Evolutionary conservation across 2,888 invertebrate genomes (phyloP).

Genomic region (Philereme vetulata): DNA sequence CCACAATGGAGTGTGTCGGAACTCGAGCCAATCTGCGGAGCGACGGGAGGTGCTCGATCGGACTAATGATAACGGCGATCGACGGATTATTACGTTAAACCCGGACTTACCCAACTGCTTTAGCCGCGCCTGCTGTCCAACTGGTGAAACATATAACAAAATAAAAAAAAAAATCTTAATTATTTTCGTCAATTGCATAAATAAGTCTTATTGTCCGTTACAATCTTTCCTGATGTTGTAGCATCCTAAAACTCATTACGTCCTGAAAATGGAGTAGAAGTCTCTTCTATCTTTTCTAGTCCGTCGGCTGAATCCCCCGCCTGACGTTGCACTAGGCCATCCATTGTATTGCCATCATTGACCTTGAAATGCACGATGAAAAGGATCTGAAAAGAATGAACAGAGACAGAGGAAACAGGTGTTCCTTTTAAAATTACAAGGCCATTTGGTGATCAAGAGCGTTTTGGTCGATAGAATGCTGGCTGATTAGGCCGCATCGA

Average conservation of each 20-base stretch:
- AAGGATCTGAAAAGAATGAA: slow-evolving; percentile 22
- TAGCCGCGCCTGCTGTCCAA: slow-evolving; percentile 18
- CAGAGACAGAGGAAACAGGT: slow-evolving; percentile 23
- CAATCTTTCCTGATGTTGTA: too few relatives aligned
- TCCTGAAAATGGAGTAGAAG: too few relatives aligned
- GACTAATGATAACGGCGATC: slow-evolving; percentile 79
- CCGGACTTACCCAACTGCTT: slow-evolving; percentile 72
- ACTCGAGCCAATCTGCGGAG: slow-evolving; percentile 71
- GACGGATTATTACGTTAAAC: slow-evolving; percentile 82
- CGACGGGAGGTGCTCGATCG: slow-evolving; percentile 79
- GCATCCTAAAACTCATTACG: too few relatives aligned
- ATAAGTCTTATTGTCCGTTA: too few relatives aligned
- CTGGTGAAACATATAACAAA: background rate
- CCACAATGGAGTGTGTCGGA: slow-evolving; percentile 65
- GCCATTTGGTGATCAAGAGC: slow-evolving; percentile 31
- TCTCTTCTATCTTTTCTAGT: background rate
- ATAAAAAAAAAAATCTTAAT: too few relatives aligned
- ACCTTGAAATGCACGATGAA: slow-evolving; percentile 23
- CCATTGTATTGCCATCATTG: slow-evolving; percentile 25
- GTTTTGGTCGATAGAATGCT: slow-evolving; percentile 45
- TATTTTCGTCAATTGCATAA: too few relatives aligned
- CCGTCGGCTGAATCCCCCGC: background rate
- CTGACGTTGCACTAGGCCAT: slow-evolving; percentile 11
- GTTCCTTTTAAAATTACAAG: slow-evolving; percentile 22
- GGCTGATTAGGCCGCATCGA: slow-evolving; percentile 67